These are phyloP conservation scores for Linnaemya vulpina DNA, from an alignment of 2,888 invertebrate species.

Conservation along the genomic window DNA sequence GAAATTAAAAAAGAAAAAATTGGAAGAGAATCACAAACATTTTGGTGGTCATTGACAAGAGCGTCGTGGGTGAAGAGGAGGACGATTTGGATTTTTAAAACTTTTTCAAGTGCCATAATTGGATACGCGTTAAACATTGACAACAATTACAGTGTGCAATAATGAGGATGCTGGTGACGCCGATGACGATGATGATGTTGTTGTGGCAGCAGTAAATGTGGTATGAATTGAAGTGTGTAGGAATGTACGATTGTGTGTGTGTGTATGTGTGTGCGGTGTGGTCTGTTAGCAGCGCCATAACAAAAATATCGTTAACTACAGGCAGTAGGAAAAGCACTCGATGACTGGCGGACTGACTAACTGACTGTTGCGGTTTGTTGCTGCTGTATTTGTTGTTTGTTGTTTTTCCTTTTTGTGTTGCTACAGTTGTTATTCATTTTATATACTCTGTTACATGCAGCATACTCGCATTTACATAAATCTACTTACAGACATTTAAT, in stretches of 20 bases:
- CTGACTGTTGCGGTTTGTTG: conserved; percentile 32
- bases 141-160: conserved; percentile 45
- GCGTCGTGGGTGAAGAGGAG: not conserved
- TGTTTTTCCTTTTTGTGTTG: not conserved
- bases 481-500: conserved; percentile 13
- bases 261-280: conserved; percentile 19
- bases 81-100: not conserved
- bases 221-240: conserved; percentile 7
- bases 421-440: conserved; percentile 25
- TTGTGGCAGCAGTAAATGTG: conserved; percentile 33
- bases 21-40: not conserved
- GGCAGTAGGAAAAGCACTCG: conserved; percentile 19
- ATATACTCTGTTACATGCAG: conserved; percentile 5
- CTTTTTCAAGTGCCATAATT: conserved; percentile 50
- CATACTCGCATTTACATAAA: not conserved
- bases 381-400: not conserved
- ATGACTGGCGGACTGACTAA: conserved; percentile 33
- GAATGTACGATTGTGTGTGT: conserved; percentile 14
- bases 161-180: conserved; percentile 39
- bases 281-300: conserved; percentile 33
- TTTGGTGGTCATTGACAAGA: not conserved
- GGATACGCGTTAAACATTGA: conserved; percentile 62
- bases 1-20: not conserved
- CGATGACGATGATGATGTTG: conserved; percentile 7
- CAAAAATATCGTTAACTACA: conserved; percentile 30